Evolutionary conservation across 2,113 vertebrate genomes (phyloP).

Genomic region (Uropsilus gracilis): DNA sequence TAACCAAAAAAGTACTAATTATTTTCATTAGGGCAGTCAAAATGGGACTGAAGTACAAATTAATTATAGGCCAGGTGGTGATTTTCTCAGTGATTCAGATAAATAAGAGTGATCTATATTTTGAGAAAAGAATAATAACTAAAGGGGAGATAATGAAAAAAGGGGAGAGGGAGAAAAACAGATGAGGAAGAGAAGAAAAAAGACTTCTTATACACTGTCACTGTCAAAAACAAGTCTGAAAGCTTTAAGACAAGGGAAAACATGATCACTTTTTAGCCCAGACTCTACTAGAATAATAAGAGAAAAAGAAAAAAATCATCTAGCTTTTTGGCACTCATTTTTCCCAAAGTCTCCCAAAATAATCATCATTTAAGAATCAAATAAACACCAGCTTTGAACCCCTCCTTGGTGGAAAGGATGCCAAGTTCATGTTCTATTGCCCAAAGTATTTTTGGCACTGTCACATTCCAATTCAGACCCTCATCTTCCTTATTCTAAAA

Average conservation of each 20-base stretch:
- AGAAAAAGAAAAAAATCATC: constrained; percentile 9
- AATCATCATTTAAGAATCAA: constrained; percentile 53
- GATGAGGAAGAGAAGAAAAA: not conserved
- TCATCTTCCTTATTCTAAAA: constrained; percentile 12
- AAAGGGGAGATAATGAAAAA: not conserved
- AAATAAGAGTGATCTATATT: constrained; percentile 14
- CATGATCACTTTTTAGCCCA: constrained; percentile 56
- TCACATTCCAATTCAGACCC: not conserved
- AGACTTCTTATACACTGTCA: not conserved
- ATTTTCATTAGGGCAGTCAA: constrained; percentile 35
- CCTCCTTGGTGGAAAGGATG: constrained; percentile 11
- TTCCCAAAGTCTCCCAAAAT: constrained; percentile 62
- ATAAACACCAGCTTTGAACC: constrained; percentile 57
- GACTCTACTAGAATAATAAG: constrained; percentile 66
- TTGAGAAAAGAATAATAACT: not conserved
- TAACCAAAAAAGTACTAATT: not conserved
- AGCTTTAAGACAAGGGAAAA: constrained; percentile 66
- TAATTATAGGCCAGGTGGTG: not conserved
- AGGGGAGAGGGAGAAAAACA: not conserved
- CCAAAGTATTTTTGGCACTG: not conserved
- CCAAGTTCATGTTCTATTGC: constrained; percentile 44
- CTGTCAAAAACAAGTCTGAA: constrained; percentile 64
- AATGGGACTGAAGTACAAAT: constrained; percentile 33
- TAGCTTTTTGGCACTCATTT: constrained; percentile 48
- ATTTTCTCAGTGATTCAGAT: constrained; percentile 35